Evolutionary conservation across 2,113 vertebrate genomes (phyloP).

Genomic region (Kryptolebias marmoratus): DNA sequence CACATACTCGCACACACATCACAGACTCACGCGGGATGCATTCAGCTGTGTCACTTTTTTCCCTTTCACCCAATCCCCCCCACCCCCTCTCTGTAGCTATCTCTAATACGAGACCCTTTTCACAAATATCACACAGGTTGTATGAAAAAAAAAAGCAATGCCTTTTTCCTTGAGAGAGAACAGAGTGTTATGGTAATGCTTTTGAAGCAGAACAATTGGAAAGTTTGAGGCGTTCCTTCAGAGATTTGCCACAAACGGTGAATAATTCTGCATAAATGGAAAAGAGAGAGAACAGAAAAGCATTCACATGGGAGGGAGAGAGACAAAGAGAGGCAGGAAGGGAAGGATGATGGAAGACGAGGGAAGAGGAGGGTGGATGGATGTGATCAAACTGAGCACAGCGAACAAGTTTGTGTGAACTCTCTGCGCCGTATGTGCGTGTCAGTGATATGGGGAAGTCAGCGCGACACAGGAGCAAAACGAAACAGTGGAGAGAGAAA

Average conservation of each 20-base stretch:
- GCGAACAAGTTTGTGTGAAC: slow-evolving; percentile 60
- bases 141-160: slow-evolving; percentile 16
- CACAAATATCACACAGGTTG: slow-evolving; percentile 54
- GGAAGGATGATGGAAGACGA: slow-evolving; percentile 7
- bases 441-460: slow-evolving; percentile 29
- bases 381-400: slow-evolving; percentile 69
- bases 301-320: slow-evolving; percentile 44
- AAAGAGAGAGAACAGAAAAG: slow-evolving; percentile 52
- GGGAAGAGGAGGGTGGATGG: slow-evolving; percentile 37
- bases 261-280: slow-evolving; percentile 75
- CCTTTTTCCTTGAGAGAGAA: slow-evolving; percentile 45
- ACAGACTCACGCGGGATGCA: slow-evolving; percentile 19
- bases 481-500: slow-evolving; percentile 36
- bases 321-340: slow-evolving; percentile 16
- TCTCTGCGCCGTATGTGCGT: slow-evolving; percentile 18
- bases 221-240: slow-evolving; percentile 61
- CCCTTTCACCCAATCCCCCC: background rate
- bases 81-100: slow-evolving; percentile 3
- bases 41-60: slow-evolving; percentile 26
- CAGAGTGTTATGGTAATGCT: slow-evolving; percentile 65
- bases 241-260: slow-evolving; percentile 65
- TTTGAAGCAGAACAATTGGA: slow-evolving; percentile 64
- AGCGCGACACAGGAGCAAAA: slow-evolving; percentile 35
- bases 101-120: slow-evolving; percentile 46
- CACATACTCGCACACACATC: slow-evolving; percentile 2